Base-by-base conservation (phyloP, 2,797 vertebrate species). In the Pogonophryne albipinna region DNA sequence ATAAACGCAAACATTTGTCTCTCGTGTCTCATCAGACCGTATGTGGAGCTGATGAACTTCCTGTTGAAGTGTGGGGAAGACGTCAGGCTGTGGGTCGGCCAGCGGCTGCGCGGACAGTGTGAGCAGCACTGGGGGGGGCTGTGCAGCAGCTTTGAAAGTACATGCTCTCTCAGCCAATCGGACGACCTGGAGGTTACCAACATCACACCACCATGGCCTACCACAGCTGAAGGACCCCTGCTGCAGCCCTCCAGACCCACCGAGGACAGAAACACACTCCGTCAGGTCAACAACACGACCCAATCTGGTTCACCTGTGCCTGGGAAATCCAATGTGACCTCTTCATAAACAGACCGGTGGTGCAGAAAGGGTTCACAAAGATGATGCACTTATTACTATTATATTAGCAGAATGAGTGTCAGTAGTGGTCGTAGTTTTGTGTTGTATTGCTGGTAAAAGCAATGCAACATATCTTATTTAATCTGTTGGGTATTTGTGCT, bases 21-120 rank as follows among this genome's bases (percentile, higher is more conserved):
- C 17, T 1, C 6, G 47, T 71, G 38, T 70, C 23, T 38, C 16
- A 12, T 11, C 66, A 99, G 98, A 76, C 97, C 97, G 0, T 97
- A 98, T 3, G 95, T 99, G 78, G 97, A 99, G 91, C 92, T 99
- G 19, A 96, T 97, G 84, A 98, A 98, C 88, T 96, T 97, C 90
- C 89, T 99, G 91, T 85, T 99, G 85, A 95, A 94, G 65, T 99
- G 98, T 0, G 96, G 97, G 2, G 97, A 97, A 10, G 94, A 96
- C 66, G 96, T 97, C 76, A 95, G 93, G 69, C 94, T 91, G 41
- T 97, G 97, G 75, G 94, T 99, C 42, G 92, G 93, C 0, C 94
- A 63, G 52, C 96, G 96, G 0, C 92, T 99, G 66, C 96, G 95
- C 45, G 85, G 90, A 4, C 98, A 99, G 87, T 99, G 97, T 0